Base-by-base conservation (phyloP, 1,140 invertebrate species). In the Maconellicoccus hirsutus region DNA sequence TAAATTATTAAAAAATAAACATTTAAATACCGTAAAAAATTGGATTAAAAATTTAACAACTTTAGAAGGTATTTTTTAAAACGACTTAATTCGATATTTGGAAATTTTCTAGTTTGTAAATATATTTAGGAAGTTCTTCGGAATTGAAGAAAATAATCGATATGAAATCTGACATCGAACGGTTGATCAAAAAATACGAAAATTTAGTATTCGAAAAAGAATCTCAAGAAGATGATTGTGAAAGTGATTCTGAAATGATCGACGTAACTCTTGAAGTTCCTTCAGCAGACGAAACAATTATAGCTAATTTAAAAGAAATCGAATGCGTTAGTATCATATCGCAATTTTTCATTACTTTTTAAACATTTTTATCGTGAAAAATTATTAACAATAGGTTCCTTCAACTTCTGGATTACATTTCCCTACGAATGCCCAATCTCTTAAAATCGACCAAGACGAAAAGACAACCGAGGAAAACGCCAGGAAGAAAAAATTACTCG, bases 401-500 rank as follows among this genome's bases (percentile, higher is more conserved):
- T 66, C 61, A 23, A 66, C 61, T 66, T 26, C 22, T 23, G 42
- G 25, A 23, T 23, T 66, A 4, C 10, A 26, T 26, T 23, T 25
- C 6, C 6, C 10, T 66, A 3, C 21, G 22, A 12, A 66, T 4
- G 3, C 61, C 1, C 3, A 3, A 66, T 16, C 61, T 4, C 21
- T 10, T 19, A 10, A 25, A 10, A 25, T 16, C 22, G 61, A 23
- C 3, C 10, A 66, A 26, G 1, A 23, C 3, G 22, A 66, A 3
- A 33, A 8, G 1, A 22, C n/a, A 71, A 25, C 70, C 21, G 26
- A 39, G 42, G 26, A 63, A 1, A 71, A 59, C 38, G 74, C 73
- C 26, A 71, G 79, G 61, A 82, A 82, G 73, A 42, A 71, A 25
- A 76, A 79, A 59, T 73, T 80, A n/a, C 72, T 82, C 12, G 70